phyloP scores from a whole-genome alignment of 2,797 vertebrate species.

The Zalophus californianus region DNA sequence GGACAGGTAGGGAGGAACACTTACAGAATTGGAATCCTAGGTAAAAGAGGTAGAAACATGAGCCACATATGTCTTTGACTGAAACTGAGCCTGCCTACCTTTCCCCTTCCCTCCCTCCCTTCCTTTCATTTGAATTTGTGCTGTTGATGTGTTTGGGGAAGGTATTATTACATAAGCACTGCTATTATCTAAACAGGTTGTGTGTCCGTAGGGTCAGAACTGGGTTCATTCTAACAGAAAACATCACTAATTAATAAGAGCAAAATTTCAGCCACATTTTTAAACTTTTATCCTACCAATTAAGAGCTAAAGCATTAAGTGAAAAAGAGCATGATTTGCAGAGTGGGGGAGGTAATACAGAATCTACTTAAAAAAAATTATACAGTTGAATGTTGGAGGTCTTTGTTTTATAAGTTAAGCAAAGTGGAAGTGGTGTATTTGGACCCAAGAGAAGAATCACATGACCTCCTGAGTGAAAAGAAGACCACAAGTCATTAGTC shows the following conservation, averaged over 20 bases:
- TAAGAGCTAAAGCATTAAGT: background rate
- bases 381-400: conserved; percentile 57
- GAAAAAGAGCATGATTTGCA: background rate
- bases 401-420: conserved; percentile 75
- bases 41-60: background rate
- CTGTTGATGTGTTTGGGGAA: background rate
- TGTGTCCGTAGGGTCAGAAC: background rate
- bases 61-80: background rate
- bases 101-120: background rate
- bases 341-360: background rate
- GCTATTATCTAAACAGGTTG: background rate
- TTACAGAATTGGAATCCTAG: background rate
- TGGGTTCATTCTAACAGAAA: background rate
- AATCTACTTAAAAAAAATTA: background rate
- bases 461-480: conserved; percentile 79
- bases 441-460: conserved; percentile 75
- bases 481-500: conserved; percentile 80
- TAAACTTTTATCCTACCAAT: background rate
- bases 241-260: background rate
- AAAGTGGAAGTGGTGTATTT: conserved; percentile 81
- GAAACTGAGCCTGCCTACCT: background rate
- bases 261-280: background rate
- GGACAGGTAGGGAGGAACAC: background rate
- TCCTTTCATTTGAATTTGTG: background rate
- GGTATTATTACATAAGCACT: background rate